Evolutionary conservation across 2,113 vertebrate species (phyloP), one percentile per base, ranked within the genome.

Genomic region (Hemiprocne comata): DNA sequence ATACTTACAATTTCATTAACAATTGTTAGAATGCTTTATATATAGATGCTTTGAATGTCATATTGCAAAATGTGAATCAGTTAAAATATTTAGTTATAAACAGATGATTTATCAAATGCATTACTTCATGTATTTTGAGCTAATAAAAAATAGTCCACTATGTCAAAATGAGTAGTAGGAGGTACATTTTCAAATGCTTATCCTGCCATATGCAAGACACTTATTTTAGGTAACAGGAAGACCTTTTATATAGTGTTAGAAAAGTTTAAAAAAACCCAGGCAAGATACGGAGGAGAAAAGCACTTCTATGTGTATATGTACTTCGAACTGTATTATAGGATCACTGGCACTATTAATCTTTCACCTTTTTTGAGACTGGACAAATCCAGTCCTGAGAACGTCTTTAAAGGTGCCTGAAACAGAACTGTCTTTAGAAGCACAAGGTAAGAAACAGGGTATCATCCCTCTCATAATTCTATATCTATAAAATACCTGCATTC

Each of bases 191-290:
- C 5, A 64, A 21, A n/a, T 42, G 18, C 11, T 23, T 26, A 40
- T 60, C 17, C 31, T 40, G 25, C 26, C 13, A 9, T 48, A 33
- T 2, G 6, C 8, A 76, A 60, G 29, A 28, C 7, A 16, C 25
- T 72, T 74, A 28, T 64, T 83, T 89, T 51, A 34, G 16, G 11
- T 44, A 76, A 38, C 7, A 36, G 4, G 40, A 46, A 69, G 23
- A 31, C 2, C 16, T 83, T 64, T 60, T 38, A 23, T 60, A 75
- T 51, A 8, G 3, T n/a, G 4, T 5, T 82, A 31, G 9, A 65
- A 29, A 8, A 57, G 20, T 3, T 78, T 16, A 34, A 66, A 72
- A 51, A 38, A 14, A n/a, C 0, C 0, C 15, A 58, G n/a, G 1
- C 11, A 79, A 89, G 16, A 3, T 80, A 14, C 28, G 28, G 21